Evolutionary conservation across 2,888 invertebrate species (phyloP).

Genomic region (Smittia aterrima): DNA sequence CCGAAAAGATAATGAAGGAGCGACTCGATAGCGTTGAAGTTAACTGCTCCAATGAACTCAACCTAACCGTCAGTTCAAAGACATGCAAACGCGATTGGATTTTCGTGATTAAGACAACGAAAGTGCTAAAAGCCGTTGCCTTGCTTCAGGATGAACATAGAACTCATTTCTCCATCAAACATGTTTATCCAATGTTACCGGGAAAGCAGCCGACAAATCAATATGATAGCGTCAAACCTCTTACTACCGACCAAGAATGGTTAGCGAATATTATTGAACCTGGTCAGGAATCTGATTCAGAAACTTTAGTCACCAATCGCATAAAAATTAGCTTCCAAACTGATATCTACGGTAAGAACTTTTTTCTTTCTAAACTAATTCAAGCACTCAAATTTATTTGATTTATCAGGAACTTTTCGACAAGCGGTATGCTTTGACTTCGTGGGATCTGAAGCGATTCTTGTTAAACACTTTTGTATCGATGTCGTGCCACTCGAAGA

Average conservation of each 20-base stretch:
- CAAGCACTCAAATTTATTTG: neutral
- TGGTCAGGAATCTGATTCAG: neutral
- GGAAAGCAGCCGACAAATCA: neutral
- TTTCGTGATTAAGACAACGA: slow-evolving; percentile 58
- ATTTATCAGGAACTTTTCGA: slow-evolving; percentile 60
- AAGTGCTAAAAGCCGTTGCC: slow-evolving; percentile 61
- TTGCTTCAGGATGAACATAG: slow-evolving; percentile 69
- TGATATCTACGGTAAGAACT: slow-evolving; percentile 61
- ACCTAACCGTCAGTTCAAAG: slow-evolving; percentile 63
- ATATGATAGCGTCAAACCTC: slow-evolving; percentile 42
- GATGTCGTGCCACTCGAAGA: slow-evolving; percentile 72
- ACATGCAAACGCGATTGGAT: slow-evolving; percentile 62
- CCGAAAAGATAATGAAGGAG: slow-evolving; percentile 63
- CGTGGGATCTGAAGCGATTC: slow-evolving; percentile 60
- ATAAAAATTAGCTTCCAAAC: slow-evolving; percentile 63
- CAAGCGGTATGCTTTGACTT: slow-evolving; percentile 77
- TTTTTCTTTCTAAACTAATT: slow-evolving; percentile 45
- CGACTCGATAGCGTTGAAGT: slow-evolving; percentile 61
- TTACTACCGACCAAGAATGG: slow-evolving; percentile 60
- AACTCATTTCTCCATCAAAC: slow-evolving; percentile 64
- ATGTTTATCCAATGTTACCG: slow-evolving; percentile 51
- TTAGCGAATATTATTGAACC: slow-evolving; percentile 44
- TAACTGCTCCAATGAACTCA: slow-evolving; percentile 59
- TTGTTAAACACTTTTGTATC: slow-evolving; percentile 68
- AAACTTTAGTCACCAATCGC: slow-evolving; percentile 48